These are phyloP conservation scores for Amphiprion clarkii DNA, from an alignment of 2,797 vertebrate species.

Conservation along the genomic window DNA sequence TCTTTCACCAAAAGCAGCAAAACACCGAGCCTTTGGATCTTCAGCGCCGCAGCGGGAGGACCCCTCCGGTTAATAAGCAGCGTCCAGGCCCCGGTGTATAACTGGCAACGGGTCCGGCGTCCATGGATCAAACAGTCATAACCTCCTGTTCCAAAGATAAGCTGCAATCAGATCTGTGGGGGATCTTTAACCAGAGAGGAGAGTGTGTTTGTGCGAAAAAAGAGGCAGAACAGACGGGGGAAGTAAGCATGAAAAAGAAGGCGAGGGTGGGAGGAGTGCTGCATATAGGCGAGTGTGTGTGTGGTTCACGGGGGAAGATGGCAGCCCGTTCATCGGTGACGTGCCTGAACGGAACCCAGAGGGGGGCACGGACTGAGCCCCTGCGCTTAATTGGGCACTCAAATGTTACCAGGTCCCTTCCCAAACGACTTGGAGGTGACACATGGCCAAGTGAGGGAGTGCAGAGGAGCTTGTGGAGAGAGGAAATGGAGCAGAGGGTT, in stretches of 20 bases:
- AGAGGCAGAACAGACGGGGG: constrained; percentile 74
- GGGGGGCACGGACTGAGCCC: constrained; percentile 73
- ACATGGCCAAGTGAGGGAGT: constrained; percentile 76
- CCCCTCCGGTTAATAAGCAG: constrained; percentile 74
- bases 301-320: constrained; percentile 57
- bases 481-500: constrained; percentile 88
- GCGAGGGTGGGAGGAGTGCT: constrained; percentile 57
- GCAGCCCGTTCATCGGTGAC: constrained; percentile 70
- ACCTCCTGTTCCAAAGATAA: constrained; percentile 85
- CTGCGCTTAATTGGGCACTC: constrained; percentile 86
- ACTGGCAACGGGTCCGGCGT: constrained; percentile 76
- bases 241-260: constrained; percentile 77
- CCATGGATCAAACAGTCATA: constrained; percentile 84
- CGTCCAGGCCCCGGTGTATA: constrained; percentile 71
- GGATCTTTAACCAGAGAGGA: constrained; percentile 78
- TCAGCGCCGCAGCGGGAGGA: constrained; percentile 61
- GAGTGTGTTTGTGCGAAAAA: constrained; percentile 72
- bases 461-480: constrained; percentile 78
- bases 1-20: constrained; percentile 81
- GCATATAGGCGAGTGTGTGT: constrained; percentile 32
- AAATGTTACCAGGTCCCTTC: constrained; percentile 83
- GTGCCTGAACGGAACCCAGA: constrained; percentile 79
- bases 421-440: constrained; percentile 78
- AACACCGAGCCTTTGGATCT: constrained; percentile 64
- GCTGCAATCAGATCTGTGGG: constrained; percentile 78